These are phyloP conservation scores for Crenuchus spilurus DNA, from an alignment of 2,797 vertebrate species.

Conservation along the genomic window DNA sequence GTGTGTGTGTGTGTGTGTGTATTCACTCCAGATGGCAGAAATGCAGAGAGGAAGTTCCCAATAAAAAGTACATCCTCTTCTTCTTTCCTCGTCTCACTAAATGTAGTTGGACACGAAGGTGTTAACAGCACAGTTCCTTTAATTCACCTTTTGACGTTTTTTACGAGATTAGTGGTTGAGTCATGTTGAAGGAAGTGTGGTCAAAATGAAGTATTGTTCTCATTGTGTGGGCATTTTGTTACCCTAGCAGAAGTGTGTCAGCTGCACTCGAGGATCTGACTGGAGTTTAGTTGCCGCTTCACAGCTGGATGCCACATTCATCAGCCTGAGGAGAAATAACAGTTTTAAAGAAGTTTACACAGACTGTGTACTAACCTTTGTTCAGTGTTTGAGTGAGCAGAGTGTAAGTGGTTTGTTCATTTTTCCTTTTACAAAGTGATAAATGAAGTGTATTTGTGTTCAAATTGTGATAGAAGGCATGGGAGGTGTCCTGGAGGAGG, in stretches of 20 bases:
- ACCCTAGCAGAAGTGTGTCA: background rate
- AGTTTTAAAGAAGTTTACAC: background rate
- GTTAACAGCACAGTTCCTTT: background rate
- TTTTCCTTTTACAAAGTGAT: background rate
- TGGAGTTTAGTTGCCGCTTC: conserved; percentile 15
- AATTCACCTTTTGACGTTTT: background rate
- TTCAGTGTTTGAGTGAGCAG: background rate
- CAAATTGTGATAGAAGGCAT: no score
- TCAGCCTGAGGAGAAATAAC: conserved; percentile 32
- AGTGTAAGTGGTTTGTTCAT: background rate
- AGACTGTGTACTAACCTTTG: conserved; percentile 5
- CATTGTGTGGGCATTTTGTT: background rate
- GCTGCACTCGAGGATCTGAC: conserved; percentile 10
- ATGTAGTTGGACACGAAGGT: no score
- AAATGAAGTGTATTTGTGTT: no score
- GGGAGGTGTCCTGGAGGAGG: no score
- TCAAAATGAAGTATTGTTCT: background rate
- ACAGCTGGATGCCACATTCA: conserved; percentile 49
- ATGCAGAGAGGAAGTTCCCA: no score
- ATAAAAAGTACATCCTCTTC: no score
- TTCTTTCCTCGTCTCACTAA: no score
- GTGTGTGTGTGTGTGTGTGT: no score
- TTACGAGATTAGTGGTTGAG: background rate
- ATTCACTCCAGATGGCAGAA: no score
- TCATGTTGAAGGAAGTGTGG: background rate